A percentile compares a stretch with the other conserved stretches of the same genome.
Conservation (phyloP, 1,140 invertebrate species). For the Onthophagus taurus region DNA sequence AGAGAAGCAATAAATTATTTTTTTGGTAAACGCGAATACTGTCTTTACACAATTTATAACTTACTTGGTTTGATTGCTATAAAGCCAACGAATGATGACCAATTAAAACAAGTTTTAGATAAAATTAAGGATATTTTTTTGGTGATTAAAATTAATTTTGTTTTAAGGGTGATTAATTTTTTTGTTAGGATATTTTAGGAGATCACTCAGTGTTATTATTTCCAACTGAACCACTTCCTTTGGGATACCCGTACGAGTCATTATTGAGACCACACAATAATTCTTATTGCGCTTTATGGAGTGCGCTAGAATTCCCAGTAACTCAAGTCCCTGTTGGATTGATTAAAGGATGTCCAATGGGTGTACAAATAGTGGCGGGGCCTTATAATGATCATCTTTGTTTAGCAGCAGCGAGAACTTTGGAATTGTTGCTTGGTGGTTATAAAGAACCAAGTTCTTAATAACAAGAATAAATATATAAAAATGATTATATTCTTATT, state of each 20-base stretch:
- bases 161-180: too few relatives aligned
- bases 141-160: constrained; percentile 38
- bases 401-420: constrained; percentile 65
- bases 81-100: too few relatives aligned
- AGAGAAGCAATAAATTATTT: too few relatives aligned
- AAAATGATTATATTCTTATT: background rate
- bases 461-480: background rate
- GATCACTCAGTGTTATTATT: constrained; percentile 74
- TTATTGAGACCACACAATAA: constrained; percentile 76
- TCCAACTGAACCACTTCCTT: constrained; percentile 66
- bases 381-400: constrained; percentile 68
- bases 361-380: constrained; percentile 69
- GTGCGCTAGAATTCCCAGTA: constrained; percentile 69
- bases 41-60: constrained; percentile 54
- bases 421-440: constrained; percentile 75
- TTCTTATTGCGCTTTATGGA: constrained; percentile 75
- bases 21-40: constrained; percentile 47
- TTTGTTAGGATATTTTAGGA: constrained; percentile 61
- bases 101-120: too few relatives aligned
- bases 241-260: constrained; percentile 72
- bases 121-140: constrained; percentile 49
- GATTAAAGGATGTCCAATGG: constrained; percentile 60
- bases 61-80: constrained; percentile 56
- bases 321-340: constrained; percentile 73
- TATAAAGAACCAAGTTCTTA: constrained; percentile 69